These are phyloP conservation scores for Bombylius major DNA, from an alignment of 2,888 invertebrate species.

Conservation along the genomic window DNA sequence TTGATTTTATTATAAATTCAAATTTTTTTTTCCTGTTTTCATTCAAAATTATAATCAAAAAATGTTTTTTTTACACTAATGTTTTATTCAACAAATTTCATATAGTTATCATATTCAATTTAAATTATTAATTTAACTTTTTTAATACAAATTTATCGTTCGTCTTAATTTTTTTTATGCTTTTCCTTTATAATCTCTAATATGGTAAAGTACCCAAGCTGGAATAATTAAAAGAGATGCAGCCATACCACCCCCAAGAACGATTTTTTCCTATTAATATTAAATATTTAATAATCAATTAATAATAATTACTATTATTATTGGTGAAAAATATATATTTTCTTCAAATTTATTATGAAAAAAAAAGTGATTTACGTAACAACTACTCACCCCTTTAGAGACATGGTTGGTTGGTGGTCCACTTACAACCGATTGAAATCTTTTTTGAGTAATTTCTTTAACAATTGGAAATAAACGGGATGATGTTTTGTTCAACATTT, in stretches of 20 bases:
- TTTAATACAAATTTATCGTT: too few relatives aligned
- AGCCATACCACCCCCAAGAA: constrained; percentile 28
- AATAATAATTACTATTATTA: neutral
- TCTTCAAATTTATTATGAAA: neutral
- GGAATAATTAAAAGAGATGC: constrained; percentile 22
- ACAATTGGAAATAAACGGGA: constrained; percentile 27
- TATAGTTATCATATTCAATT: neutral
- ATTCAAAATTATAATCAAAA: too few relatives aligned
- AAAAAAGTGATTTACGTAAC: constrained; percentile 29
- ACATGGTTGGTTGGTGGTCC: constrained; percentile 31
- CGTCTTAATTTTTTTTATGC: too few relatives aligned
- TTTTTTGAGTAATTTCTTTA: constrained; percentile 27
- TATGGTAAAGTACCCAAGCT: constrained; percentile 30
- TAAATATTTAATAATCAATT: neutral
- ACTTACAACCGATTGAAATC: constrained; percentile 29
- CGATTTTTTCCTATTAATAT: constrained; percentile 26
- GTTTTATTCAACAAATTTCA: too few relatives aligned
- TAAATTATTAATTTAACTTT: neutral
- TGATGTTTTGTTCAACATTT: constrained; percentile 26
- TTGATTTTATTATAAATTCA: too few relatives aligned
- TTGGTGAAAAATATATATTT: neutral
- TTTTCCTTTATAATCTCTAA: constrained; percentile 27
- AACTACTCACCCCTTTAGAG: constrained; percentile 29
- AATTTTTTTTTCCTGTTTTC: too few relatives aligned
- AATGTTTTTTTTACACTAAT: too few relatives aligned